Evolutionary conservation across 2,797 vertebrate species (phyloP).

Genomic region (Poliocrania exsul): DNA sequence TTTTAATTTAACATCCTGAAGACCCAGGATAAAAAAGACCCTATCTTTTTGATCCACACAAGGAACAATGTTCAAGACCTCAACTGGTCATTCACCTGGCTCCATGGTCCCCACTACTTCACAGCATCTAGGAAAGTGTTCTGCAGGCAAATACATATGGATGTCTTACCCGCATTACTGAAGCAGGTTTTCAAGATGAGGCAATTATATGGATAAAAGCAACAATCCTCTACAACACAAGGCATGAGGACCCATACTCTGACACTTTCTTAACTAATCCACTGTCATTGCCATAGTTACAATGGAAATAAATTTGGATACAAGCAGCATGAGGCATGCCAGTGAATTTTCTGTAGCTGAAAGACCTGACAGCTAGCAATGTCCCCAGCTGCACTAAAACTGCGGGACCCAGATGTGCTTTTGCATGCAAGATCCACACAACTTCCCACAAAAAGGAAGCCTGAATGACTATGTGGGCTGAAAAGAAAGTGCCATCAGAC

Average conservation of each 20-base stretch:
- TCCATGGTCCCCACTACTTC: neutral
- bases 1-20: neutral
- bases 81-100: neutral
- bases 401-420: neutral
- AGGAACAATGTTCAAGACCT: neutral
- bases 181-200: neutral
- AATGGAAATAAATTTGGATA: slow-evolving; percentile 6
- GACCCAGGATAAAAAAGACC: neutral
- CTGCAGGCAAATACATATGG: neutral
- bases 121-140: neutral
- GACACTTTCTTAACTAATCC: neutral
- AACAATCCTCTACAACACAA: neutral
- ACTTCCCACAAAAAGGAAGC: neutral
- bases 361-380: slow-evolving; percentile 4
- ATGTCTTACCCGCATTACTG: too few relatives aligned
- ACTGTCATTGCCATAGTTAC: slow-evolving; percentile 19
- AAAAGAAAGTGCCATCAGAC: neutral
- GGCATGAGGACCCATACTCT: neutral
- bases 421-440: neutral
- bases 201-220: neutral
- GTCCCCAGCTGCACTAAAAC: neutral
- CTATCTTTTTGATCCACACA: neutral
- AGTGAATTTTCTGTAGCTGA: neutral
- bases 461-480: neutral
- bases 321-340: neutral